phyloP scores from a whole-genome alignment of 1,140 invertebrate genomes.

The Catajapyx aquilonaris region DNA sequence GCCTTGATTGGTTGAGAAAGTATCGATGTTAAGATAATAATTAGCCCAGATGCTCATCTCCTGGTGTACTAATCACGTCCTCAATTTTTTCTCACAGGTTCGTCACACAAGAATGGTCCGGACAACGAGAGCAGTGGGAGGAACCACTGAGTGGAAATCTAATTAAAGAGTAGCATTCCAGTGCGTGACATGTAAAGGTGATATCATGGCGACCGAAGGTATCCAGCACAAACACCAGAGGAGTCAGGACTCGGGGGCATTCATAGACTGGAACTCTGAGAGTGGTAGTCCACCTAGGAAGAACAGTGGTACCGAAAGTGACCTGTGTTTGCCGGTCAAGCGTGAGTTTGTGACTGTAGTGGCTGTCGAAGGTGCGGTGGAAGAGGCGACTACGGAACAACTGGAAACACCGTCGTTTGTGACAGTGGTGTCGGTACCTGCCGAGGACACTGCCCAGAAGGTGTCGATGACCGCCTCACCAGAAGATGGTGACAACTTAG shows the following conservation, averaged over 20 bases:
- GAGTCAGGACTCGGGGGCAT: slow-evolving; percentile 16
- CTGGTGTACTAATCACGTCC: no score
- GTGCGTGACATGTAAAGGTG: no score
- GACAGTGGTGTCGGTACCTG: slow-evolving; percentile 24
- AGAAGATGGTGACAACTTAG: neutral
- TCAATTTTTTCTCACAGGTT: no score
- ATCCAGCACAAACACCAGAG: slow-evolving; percentile 14
- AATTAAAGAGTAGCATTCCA: no score
- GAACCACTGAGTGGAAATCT: no score
- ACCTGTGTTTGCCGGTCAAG: slow-evolving; percentile 2
- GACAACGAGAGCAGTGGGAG: no score
- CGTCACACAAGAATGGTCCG: no score
- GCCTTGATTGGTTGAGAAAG: no score
- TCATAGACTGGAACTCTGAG: slow-evolving; percentile 15
- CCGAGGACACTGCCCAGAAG: slow-evolving; percentile 4
- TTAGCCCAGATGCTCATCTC: no score
- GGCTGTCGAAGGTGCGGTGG: slow-evolving; percentile 25
- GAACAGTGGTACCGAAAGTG: slow-evolving; percentile 6
- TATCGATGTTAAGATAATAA: no score
- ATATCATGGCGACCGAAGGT: neutral
- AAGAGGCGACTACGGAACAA: slow-evolving; percentile 9
- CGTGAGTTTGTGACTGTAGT: slow-evolving; percentile 45
- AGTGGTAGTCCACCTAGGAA: slow-evolving; percentile 8
- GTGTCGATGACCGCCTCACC: neutral
- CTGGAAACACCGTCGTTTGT: slow-evolving; percentile 19